phyloP scores from a whole-genome alignment of 2,113 vertebrate genomes.

The Thalassoma bifasciatum region DNA sequence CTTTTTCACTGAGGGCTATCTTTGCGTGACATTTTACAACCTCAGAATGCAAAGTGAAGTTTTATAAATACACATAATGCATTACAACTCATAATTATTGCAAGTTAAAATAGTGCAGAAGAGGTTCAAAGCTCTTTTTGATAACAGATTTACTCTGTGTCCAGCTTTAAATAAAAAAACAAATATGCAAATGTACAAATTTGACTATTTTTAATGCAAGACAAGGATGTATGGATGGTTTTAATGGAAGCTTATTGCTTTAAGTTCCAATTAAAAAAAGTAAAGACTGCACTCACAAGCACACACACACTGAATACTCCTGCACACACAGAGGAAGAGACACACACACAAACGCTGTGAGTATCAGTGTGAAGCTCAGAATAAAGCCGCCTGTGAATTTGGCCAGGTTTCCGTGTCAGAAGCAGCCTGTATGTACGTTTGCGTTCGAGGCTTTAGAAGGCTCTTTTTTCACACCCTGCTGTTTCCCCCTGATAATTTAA shows the following conservation, averaged over 20 bases:
- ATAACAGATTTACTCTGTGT: constrained; percentile 48
- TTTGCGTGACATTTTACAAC: background rate
- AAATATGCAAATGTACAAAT: constrained; percentile 52
- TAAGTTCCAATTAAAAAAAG: constrained; percentile 73
- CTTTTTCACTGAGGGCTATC: background rate
- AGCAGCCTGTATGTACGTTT: constrained; percentile 73
- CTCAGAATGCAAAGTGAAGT: too few species aligned
- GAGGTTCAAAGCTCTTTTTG: constrained; percentile 1
- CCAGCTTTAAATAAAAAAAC: constrained; percentile 18
- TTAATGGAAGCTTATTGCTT: constrained; percentile 64
- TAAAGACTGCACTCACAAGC: constrained; percentile 24
- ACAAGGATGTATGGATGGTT: constrained; percentile 45
- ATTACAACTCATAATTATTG: constrained; percentile 23
- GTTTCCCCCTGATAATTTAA: constrained; percentile 84
- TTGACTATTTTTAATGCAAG: constrained; percentile 46
- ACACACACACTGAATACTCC: constrained; percentile 37
- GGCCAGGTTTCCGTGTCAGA: constrained; percentile 83
- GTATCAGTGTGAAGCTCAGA: constrained; percentile 79
- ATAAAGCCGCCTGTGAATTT: constrained; percentile 78
- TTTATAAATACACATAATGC: background rate
- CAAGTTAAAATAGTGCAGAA: background rate
- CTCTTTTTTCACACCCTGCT: constrained; percentile 81
- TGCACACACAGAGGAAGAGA: background rate
- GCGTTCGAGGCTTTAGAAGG: constrained; percentile 70
- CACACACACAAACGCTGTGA: constrained; percentile 46